Evolutionary conservation across 1,140 invertebrate species (phyloP), one percentile per base, ranked within the genome.

Genomic region (Daktulosphaira vitifoliae): DNA sequence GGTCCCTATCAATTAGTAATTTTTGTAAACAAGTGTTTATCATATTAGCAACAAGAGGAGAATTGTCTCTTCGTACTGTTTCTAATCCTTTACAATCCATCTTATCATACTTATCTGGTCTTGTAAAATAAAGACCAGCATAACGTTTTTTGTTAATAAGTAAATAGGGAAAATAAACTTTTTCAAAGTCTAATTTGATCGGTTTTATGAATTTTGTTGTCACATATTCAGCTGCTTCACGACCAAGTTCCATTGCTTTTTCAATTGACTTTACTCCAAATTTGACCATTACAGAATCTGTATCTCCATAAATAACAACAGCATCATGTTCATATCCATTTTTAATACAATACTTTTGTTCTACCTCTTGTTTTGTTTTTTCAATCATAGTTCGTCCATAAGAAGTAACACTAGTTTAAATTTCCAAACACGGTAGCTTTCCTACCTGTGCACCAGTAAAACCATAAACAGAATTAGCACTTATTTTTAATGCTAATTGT

Each of bases 81-180:
- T 99, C 97, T 71, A 99, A 88, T 50, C 97, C 97, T 78, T 99
- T 99, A 72, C 96, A 99, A 74, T 99, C 97, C 96, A 99, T 99
- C 80, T 99, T 99, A 73, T 99, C 97, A 75, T 98, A 93, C 71
- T 87, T 92, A 29, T 97, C 90, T 1, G 94, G 87, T 68, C 81
- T 86, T 0, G 97, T 99, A 74, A 92, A 99, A 74, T 97, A 99
- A 9, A 99, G 77, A 1, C 95, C 87, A 50, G 86, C 87, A 54
- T 73, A 73, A 46, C 97, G 82, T 75, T 99, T 99, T 75, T 99
- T 99, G 74, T 96, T 99, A 67, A 99, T 99, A 33, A 99, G 78
- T 50, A 99, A 79, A 79, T 99, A 99, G 0, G 97, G 97, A 76
- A 88, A 99, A 73, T 99, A 99, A 1, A 98, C 93, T 79, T 99